These are phyloP conservation scores for Ostrea edulis DNA, from an alignment of 1,140 invertebrate genomes.

Conservation along the genomic window DNA sequence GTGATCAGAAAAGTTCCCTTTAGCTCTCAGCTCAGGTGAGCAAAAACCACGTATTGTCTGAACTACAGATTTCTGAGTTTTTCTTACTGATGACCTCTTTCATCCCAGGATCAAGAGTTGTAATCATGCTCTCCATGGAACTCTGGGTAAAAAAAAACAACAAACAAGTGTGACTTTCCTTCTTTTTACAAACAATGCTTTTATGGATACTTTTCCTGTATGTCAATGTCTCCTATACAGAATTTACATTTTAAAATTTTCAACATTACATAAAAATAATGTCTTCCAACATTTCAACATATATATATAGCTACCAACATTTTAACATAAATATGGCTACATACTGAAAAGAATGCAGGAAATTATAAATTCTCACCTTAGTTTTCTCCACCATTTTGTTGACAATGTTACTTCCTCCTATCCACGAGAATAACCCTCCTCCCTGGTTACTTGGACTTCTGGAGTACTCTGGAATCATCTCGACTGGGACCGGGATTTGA, in stretches of 20 bases:
- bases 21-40: too few relatives aligned
- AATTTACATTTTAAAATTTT: too few relatives aligned
- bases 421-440: constrained; percentile 79
- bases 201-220: too few relatives aligned
- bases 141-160: constrained; percentile 77
- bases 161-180: neutral
- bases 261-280: too few relatives aligned
- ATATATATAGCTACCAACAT: too few relatives aligned
- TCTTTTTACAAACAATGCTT: too few relatives aligned
- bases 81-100: constrained; percentile 90
- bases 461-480: constrained; percentile 52
- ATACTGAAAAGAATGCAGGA: too few relatives aligned
- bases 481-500: constrained; percentile 61
- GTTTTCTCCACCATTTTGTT: constrained; percentile 88
- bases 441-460: constrained; percentile 45
- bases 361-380: constrained; percentile 78
- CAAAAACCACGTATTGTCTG: too few relatives aligned
- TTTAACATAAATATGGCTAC: too few relatives aligned
- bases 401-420: constrained; percentile 81
- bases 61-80: neutral
- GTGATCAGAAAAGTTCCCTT: too few relatives aligned
- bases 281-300: too few relatives aligned
- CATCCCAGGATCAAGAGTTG: constrained; percentile 94
- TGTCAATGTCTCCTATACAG: too few relatives aligned
- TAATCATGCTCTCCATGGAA: constrained; percentile 92